A percentile compares a stretch with the other conserved stretches of the same genome.
These are phyloP conservation scores for Clarias batrachus DNA, from an alignment of 2,113 vertebrate species.

Conservation along the genomic window DNA sequence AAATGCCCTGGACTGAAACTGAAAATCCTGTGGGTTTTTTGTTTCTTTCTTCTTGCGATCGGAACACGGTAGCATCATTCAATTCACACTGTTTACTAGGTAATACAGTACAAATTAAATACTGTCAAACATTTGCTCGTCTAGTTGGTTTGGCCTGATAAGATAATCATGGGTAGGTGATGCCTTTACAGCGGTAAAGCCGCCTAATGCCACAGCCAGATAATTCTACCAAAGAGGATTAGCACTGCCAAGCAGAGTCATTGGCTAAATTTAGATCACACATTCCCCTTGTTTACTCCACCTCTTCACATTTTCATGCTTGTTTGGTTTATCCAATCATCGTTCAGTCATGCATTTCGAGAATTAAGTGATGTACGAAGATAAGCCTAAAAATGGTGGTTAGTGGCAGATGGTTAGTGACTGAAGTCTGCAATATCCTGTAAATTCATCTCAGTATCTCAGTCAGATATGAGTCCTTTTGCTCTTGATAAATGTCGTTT, in stretches of 20 bases:
- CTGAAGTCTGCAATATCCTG: not conserved
- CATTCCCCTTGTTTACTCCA: slow-evolving; percentile 61
- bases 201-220: slow-evolving; percentile 84
- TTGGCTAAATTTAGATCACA: slow-evolving; percentile 86
- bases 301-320: slow-evolving; percentile 41
- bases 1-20: not conserved
- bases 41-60: not conserved
- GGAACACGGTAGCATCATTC: not conserved
- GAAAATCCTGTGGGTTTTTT: not conserved
- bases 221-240: slow-evolving; percentile 93
- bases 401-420: not conserved
- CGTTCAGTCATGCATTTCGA: not conserved
- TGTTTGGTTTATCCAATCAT: slow-evolving; percentile 35
- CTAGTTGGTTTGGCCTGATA: slow-evolving; percentile 61
- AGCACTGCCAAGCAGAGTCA: slow-evolving; percentile 79
- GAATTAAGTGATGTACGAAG: not conserved
- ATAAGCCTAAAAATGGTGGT: not conserved
- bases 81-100: not conserved
- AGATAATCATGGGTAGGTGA: slow-evolving; percentile 75
- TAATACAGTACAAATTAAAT: not conserved
- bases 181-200: slow-evolving; percentile 76
- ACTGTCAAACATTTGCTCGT: not conserved
- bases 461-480: not conserved
- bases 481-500: not conserved
- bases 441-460: not conserved